Evolutionary conservation across 2,797 vertebrate genomes (phyloP).

Genomic region (Falco berigora): DNA sequence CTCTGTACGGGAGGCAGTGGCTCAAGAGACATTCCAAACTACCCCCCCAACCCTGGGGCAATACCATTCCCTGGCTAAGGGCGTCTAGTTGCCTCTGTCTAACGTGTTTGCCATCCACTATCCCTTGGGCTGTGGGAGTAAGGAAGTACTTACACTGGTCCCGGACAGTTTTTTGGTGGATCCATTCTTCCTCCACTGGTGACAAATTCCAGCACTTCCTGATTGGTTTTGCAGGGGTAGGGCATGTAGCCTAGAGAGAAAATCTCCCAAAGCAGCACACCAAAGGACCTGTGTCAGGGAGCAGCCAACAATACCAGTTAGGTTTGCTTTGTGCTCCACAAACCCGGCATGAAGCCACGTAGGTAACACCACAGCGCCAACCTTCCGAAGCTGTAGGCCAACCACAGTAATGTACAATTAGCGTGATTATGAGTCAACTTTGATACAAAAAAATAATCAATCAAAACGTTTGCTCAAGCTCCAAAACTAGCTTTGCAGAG

Average conservation of each 20-base stretch:
- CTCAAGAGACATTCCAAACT: not conserved
- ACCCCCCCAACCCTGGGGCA: not conserved
- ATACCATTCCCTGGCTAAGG: not conserved
- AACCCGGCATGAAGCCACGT: not conserved
- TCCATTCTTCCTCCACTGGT: constrained; percentile 89
- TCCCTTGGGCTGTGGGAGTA: not conserved
- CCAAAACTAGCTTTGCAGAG: not conserved
- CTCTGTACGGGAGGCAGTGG: not conserved
- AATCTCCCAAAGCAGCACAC: constrained; percentile 94
- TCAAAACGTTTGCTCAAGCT: not conserved
- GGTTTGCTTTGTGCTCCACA: not conserved
- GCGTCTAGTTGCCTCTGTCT: not conserved
- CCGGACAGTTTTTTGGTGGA: constrained; percentile 86
- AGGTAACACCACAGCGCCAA: not conserved
- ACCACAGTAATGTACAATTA: not conserved
- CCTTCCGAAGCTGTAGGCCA: not conserved
- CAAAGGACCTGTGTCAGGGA: constrained; percentile 85
- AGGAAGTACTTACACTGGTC: constrained; percentile 85
- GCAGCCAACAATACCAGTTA: not conserved
- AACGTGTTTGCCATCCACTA: not conserved
- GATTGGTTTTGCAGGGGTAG: constrained; percentile 87
- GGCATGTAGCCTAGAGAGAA: constrained; percentile 93
- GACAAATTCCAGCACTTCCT: constrained; percentile 91
- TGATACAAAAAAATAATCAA: not conserved
- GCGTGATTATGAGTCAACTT: not conserved